A percentile compares a stretch with the other conserved stretches of the same genome.
These are phyloP conservation scores for Diphyllodes magnificus DNA, from an alignment of 2,113 vertebrate genomes.

Conservation along the genomic window DNA sequence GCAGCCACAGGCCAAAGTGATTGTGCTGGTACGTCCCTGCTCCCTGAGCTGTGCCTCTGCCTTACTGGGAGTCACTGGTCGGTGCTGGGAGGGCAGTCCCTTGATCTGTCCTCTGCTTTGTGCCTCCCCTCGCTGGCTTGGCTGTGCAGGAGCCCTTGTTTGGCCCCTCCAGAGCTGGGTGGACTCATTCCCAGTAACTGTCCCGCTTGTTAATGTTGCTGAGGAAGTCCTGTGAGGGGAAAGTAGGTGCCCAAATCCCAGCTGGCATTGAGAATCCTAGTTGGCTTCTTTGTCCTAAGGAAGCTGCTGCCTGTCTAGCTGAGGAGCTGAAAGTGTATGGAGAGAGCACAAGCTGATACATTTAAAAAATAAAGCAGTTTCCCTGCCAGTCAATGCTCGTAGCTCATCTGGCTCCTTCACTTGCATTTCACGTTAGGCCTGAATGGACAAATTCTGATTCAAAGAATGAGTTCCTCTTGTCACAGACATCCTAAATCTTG, in stretches of 20 bases:
- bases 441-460: background rate
- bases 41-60: background rate
- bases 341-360: background rate
- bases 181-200: accelerated
- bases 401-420: background rate
- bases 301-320: background rate
- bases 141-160: background rate
- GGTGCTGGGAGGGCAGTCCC: accelerated
- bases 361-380: background rate
- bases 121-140: background rate
- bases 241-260: background rate
- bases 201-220: accelerated
- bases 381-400: background rate
- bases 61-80: background rate
- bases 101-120: background rate
- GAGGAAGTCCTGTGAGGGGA: no score
- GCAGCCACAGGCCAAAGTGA: constrained; percentile 90
- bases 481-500: background rate
- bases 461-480: background rate
- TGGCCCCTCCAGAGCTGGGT: background rate
- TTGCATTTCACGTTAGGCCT: background rate
- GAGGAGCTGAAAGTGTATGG: background rate
- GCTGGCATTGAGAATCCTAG: background rate
- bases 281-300: background rate
- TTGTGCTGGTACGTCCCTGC: constrained; percentile 83